These are phyloP conservation scores for Thumatha senex DNA, from an alignment of 2,888 invertebrate genomes.

Conservation along the genomic window DNA sequence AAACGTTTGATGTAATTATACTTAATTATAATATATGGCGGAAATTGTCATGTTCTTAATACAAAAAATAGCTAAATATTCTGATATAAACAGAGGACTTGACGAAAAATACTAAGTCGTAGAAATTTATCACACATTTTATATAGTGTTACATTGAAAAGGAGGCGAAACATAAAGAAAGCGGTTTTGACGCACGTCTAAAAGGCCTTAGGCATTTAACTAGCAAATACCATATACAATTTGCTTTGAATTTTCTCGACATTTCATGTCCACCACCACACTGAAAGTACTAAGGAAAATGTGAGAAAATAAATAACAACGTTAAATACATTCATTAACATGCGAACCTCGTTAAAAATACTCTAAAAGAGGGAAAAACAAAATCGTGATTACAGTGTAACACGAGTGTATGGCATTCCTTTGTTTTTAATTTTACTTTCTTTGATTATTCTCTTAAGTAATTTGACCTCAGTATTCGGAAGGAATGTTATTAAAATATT, in stretches of 20 bases:
- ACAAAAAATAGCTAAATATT: background rate
- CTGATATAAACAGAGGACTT: too few relatives aligned
- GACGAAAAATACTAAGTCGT: too few relatives aligned
- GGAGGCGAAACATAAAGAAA: background rate
- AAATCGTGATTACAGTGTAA: conserved; percentile 32
- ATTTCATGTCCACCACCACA: conserved; percentile 29
- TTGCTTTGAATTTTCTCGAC: conserved; percentile 10
- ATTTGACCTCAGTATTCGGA: conserved; percentile 2
- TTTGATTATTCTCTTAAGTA: conserved; percentile 15
- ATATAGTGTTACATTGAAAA: too few relatives aligned
- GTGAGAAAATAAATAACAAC: conserved; percentile 33
- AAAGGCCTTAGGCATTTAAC: conserved; percentile 12
- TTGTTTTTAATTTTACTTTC: conserved; percentile 15
- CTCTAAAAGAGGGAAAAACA: conserved; percentile 14
- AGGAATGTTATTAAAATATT: background rate
- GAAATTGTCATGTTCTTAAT: background rate
- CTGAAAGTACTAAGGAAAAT: conserved; percentile 29
- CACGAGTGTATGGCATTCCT: conserved; percentile 28
- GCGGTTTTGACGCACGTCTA: conserved; percentile 14
- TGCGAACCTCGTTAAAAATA: conserved; percentile 37
- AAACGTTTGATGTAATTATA: too few relatives aligned
- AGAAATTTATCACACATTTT: too few relatives aligned
- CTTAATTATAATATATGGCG: too few relatives aligned
- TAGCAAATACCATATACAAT: conserved; percentile 13
- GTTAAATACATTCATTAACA: conserved; percentile 42